These are phyloP conservation scores for Tapera naevia DNA, from an alignment of 2,797 vertebrate genomes.

Conservation along the genomic window DNA sequence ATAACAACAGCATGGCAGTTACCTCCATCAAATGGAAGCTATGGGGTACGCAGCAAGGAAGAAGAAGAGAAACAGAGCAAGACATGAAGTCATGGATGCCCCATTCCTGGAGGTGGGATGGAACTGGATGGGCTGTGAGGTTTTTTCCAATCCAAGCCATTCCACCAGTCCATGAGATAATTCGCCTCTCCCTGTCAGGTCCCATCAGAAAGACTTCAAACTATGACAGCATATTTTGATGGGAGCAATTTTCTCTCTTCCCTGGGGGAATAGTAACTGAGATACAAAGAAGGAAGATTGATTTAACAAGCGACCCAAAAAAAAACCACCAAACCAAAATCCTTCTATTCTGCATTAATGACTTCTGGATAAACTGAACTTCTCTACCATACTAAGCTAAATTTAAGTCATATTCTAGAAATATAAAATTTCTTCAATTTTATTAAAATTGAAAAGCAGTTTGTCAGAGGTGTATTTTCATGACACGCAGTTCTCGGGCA, in stretches of 20 bases:
- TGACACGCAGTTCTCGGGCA: neutral
- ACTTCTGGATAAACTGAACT: neutral
- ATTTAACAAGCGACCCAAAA: neutral
- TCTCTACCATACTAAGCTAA: neutral
- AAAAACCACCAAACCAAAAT: too few relatives aligned
- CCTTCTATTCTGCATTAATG: neutral
- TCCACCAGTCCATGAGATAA: neutral
- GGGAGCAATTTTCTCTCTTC: neutral
- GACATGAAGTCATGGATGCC: too few relatives aligned
- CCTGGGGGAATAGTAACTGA: neutral
- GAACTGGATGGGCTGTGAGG: too few relatives aligned
- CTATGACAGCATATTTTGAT: accelerated
- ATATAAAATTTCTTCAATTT: neutral
- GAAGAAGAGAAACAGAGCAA: accelerated
- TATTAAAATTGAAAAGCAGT: neutral
- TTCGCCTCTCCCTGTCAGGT: neutral
- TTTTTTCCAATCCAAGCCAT: too few relatives aligned
- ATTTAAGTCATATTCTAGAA: neutral
- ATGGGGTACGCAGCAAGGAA: accelerated
- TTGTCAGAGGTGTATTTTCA: neutral
- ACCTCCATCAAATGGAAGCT: neutral
- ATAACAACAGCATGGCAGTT: neutral
- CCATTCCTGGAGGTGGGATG: too few relatives aligned
- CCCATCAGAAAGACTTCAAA: neutral
- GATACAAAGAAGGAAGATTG: neutral